A percentile compares a stretch with the other conserved stretches of the same genome.
phyloP scores from a whole-genome alignment of 2,888 invertebrate species.

The Clepsis dumicolana region DNA sequence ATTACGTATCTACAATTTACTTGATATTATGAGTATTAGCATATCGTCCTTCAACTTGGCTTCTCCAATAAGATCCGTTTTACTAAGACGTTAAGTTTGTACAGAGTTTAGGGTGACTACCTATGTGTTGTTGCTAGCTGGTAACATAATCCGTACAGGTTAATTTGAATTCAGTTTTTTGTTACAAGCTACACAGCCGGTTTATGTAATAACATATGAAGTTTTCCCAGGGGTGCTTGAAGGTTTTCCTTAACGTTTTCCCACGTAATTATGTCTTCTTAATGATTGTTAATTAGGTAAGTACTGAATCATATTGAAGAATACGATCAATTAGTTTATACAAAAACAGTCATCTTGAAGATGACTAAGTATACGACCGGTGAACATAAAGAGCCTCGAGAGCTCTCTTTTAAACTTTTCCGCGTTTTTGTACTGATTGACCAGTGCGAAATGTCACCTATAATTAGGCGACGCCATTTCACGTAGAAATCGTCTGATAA shows the following conservation, averaged over 20 bases:
- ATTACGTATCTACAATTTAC: constrained; percentile 3
- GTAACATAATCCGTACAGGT: not conserved
- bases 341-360: not conserved
- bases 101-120: not conserved
- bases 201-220: not conserved
- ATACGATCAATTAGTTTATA: not conserved
- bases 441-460: constrained; percentile 28
- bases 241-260: not conserved
- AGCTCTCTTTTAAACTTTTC: not conserved
- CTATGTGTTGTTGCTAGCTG: not conserved
- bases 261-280: not conserved
- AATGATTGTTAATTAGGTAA: too few species aligned
- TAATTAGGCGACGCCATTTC: constrained; percentile 19
- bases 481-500: constrained; percentile 34
- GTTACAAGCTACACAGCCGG: not conserved
- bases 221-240: not conserved
- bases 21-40: constrained; percentile 5
- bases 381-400: not conserved
- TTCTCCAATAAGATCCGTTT: not conserved
- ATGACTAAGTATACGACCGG: not conserved
- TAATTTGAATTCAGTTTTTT: constrained; percentile 14
- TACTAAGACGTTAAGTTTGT: not conserved
- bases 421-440: not conserved
- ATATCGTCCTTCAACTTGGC: constrained; percentile 14
- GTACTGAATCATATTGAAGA: too few species aligned